Evolutionary conservation across 1,140 invertebrate genomes (phyloP), one percentile per base, ranked within the genome.

Genomic region (Eurytemora carolleeae): DNA sequence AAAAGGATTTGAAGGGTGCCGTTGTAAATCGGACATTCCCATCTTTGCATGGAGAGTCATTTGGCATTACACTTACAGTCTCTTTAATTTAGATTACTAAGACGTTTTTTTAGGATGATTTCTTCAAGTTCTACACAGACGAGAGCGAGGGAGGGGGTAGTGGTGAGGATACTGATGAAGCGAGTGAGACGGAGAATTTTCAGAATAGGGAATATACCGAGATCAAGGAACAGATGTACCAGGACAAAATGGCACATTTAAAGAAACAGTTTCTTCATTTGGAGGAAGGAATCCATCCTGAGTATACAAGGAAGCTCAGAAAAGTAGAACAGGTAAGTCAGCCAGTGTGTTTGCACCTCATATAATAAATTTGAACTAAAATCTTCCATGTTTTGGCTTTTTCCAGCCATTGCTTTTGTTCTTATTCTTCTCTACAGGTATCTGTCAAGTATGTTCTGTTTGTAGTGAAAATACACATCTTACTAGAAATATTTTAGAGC

Each of bases 221-320:
- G 31, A 44, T 44, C 7, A 44, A 44, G 31, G 31, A 44, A 44
- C 31, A 44, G 31, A 44, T 44, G 31, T 44, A 44, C 31, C 86
- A 90, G 70, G 90, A 95, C 69, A 94, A 95, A 72, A 72, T 96
- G 60, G 81, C 83, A 0, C 84, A 80, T 70, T 74, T 95, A 7
- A 92, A 94, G 71, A 86, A 88, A 64, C 91, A 91, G 68, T 66
- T 96, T 20, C 82, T 87, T 64, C 87, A 93, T 68, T 71, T 97
- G 1, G 81, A 87, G 68, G 86, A 90, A 67, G 84, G 85, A 0
- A 80, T 78, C 16, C 85, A 93, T 73, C 83, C 85, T 0, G 91
- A 96, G 65, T 94, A 87, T 68, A 71, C 91, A 0, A 85, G 85
- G 68, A 83, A 85, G 69, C 73, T 96, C 20, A 87, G 95, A 68